Base-by-base conservation (phyloP, 2,113 vertebrate species). In the Tinamus guttatus region DNA sequence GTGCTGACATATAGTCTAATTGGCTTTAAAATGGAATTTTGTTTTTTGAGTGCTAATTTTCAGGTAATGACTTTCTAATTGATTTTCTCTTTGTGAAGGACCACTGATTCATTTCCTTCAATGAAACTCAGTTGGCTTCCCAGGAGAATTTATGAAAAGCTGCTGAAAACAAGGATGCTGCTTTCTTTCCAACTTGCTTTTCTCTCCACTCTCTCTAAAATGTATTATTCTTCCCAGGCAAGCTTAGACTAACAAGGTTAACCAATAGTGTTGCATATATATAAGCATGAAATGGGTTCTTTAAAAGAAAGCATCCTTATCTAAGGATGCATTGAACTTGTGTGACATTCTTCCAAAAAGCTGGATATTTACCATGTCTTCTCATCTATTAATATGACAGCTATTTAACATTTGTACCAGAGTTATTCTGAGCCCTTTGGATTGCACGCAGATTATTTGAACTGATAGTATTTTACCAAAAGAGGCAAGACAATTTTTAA, bases 1-100 rank as follows among this genome's bases (percentile, higher is more conserved):
- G 32, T 54, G 77, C 60, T 94, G 83, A 92, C 92, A 91, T 74
- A 62, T 10, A 81, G 85, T 75, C 81, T 92, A 89, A 94, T 95
- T 91, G 38, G 45, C 45, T 94, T 94, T 95, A 91, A 92, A 94
- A 93, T 91, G 63, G 59, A 90, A 89, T 93, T 91, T 83, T 83
- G 76, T 41, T 74, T 94, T 92, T 91, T 90, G 81, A 94, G 64
- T 90, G 82, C 63, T 95, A 91, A 95, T 96, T 95, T 96, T 96
- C 79, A 88, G 87, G 49, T 94, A 95, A 96, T 94, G 74, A 85
- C 73, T 95, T 95, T 87, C 69, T 95, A 96, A 95, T 89, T 92
- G 85, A 94, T 94, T 96, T 96, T 75, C 51, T 68, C 81, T 76
- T 91, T 86, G 86, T 91, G 79, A 94, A 93, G 75, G 76, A 52